Evolutionary conservation across 2,797 vertebrate species (phyloP).

Genomic region (Microhierax caerulescens): DNA sequence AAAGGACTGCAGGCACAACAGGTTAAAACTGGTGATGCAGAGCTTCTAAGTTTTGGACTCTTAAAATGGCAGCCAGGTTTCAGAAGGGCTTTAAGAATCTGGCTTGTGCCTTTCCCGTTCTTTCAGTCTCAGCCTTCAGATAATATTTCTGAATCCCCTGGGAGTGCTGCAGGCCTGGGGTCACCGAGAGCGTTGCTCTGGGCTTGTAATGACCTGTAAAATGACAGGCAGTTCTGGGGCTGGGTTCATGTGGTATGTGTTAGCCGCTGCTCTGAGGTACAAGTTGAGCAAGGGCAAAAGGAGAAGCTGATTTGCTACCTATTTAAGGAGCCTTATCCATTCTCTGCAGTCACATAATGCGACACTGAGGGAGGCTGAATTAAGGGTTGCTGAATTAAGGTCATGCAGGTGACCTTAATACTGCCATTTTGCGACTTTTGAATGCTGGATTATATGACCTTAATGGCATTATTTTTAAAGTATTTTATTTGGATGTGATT

Average conservation of each 20-base stretch:
- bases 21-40: not conserved
- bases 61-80: not conserved
- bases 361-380: not conserved
- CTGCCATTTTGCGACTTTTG: constrained; percentile 5
- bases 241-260: not conserved
- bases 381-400: constrained; percentile 34
- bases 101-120: not conserved
- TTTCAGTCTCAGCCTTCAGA: not conserved
- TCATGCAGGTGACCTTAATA: not conserved
- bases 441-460: not conserved
- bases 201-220: not conserved
- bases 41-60: not conserved
- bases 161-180: not conserved
- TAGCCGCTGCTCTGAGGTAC: not conserved
- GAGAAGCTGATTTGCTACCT: constrained; percentile 23
- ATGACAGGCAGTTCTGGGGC: not conserved
- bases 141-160: not conserved
- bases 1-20: not conserved
- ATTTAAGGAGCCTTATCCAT: not conserved
- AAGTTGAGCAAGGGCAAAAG: not conserved
- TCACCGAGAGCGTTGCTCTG: not conserved
- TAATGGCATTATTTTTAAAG: constrained; percentile 15
- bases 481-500: constrained; percentile 28
- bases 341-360: not conserved
- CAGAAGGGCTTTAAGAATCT: not conserved